Evolutionary conservation across 2,113 vertebrate species (phyloP), one percentile per base, ranked within the genome.

Genomic region (Trichomycterus rosablanca): DNA sequence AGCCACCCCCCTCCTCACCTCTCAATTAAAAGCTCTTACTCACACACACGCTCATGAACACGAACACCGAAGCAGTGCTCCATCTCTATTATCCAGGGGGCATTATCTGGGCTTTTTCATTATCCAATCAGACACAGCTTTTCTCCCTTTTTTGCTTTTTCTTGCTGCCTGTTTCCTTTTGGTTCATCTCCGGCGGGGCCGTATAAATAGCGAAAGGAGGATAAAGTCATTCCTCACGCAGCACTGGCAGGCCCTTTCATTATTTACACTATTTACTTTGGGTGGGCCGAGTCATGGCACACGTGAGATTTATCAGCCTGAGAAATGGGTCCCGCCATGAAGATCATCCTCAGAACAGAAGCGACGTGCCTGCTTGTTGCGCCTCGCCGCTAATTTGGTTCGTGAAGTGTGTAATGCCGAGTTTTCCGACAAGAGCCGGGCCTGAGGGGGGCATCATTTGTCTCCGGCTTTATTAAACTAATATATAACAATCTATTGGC

Each of bases 381-480:
- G 18, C 39, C 45, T 39, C 37, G 22, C 48, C 63, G 48, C 89
- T 95, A 90, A 95, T 94, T 91, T 90, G 87, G 87, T 90, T 92
- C 88, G 88, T 89, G 89, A 93, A 92, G 89, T 95, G 89, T 86
- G 88, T 93, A 91, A 95, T 91, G 90, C 88, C 88, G 87, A 86
- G 82, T 81, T 87, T 87, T 87, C 87, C 74, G 76, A 83, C 53
- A 63, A 19, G 20, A 10, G 28, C 3, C 15, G 11, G 35, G 39
- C 34, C 37, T 12, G 23, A 5, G 26, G 66, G 61, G 37, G 83
- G 81, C 79, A 84, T 81, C 87, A 91, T 97, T 93, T 88, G 88
- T 92, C 90, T 94, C 79, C 76, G 75, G 81, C 84, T 91, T 93
- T 95, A 94, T 92, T 90, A 93, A 95, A 91, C 83, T 88, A 84